Evolutionary conservation across 2,797 vertebrate species (phyloP), one percentile per base, ranked within the genome.

Genomic region (Macropodus opercularis): DNA sequence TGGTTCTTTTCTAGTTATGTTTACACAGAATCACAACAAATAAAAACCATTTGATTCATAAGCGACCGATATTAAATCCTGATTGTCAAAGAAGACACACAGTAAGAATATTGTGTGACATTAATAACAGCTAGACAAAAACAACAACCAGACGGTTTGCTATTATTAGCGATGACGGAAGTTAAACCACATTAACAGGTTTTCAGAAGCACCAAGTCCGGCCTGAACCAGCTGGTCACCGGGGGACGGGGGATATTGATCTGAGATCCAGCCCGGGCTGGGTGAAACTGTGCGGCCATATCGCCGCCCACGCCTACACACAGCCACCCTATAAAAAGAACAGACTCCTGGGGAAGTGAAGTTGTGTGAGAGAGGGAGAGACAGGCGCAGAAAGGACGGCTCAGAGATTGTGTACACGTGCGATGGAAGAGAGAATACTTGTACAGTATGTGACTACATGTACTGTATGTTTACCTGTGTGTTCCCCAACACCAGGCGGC

Each of bases 191-290:
- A 82, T 78, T 69, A 72, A 80, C 63, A 71, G 61, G 52, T 84
- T 86, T 81, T 86, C 58, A 63, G 54, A 70, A n/a, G 57, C 71
- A 74, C 77, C 72, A 65, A 82, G 75, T 76, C 66, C 52, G 13
- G 72, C 73, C 63, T 81, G 75, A 82, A 76, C 83, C 76, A 71
- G 85, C 75, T 57, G 52, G 77, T 69, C 35, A 56, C 72, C 75
- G 41, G 81, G 84, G 87, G 80, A 89, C 84, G 84, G 85, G 84
- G 85, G 76, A 86, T 90, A 91, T 89, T 87, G 90, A 92, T 92
- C 85, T 85, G 76, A 81, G 85, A 85, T 88, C 75, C 79, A 83
- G 84, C 78, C 75, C 83, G 83, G 85, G 83, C 84, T 75, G 68
- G 85, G 80, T 72, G 74, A 79, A 88, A 77, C 79, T 84, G 85